Conservation (phyloP, 2,113 vertebrate species). For the Cebidichthys violaceus region DNA sequence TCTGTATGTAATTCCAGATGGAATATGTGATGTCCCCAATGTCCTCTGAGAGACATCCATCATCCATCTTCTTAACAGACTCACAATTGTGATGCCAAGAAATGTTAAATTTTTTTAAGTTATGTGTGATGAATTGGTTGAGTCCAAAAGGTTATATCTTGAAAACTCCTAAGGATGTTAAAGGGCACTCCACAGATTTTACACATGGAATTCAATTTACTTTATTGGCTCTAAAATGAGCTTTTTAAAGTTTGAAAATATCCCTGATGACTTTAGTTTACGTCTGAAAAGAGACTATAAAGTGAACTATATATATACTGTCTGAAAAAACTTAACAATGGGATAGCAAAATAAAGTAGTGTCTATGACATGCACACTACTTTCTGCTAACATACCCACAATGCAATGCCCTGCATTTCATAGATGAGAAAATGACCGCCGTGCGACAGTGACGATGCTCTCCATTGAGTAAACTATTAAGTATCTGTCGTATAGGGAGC, state of each 20-base stretch:
- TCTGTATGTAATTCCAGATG: conserved; percentile 19
- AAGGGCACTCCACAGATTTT: neutral
- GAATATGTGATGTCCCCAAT: conserved; percentile 25
- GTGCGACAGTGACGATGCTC: neutral
- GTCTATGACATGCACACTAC: too few species aligned
- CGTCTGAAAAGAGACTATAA: neutral
- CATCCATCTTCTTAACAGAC: conserved; percentile 43
- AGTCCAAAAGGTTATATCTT: neutral
- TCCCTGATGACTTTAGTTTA: neutral
- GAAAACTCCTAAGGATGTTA: neutral
- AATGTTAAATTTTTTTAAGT: neutral
- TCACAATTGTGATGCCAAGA: conserved; percentile 20
- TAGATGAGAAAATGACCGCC: neutral
- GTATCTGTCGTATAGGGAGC: neutral
- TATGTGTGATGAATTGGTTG: neutral
- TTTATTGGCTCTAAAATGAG: neutral
- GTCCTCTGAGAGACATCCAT: conserved; percentile 53
- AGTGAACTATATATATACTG: neutral
- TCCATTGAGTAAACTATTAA: too few species aligned
- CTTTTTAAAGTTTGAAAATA: neutral
- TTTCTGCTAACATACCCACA: neutral
- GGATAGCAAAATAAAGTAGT: neutral
- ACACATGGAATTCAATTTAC: neutral
- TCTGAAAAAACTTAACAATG: neutral
- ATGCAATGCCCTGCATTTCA: neutral